Base-by-base conservation (phyloP, 2,888 invertebrate species). In the Sinopyrophorus schimmeli region DNA sequence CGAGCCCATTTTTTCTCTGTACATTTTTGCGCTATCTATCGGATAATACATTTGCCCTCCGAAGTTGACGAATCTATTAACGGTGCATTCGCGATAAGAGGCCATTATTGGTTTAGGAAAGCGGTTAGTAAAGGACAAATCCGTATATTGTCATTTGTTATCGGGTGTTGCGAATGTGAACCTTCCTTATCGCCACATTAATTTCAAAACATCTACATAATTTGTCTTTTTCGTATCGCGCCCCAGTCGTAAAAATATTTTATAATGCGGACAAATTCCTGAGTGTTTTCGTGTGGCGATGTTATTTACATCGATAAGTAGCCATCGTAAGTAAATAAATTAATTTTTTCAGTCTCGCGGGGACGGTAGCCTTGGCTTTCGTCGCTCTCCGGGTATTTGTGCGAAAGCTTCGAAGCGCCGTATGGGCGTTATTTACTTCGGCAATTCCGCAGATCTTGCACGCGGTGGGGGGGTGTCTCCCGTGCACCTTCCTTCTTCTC, bases 191-290 rank as follows among this genome's bases (percentile, higher is more conserved):
- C 40, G 31, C 28, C 38, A 42, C 37, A 39, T 11, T 47, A 51
- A 51, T 47, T 47, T 51, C 47, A 43, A 47, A 49, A 49, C 44
- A 43, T 49, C 43, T 44, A 43, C 38, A 42, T 48, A 37, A 37
- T 32, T 23, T 48, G 21, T 41, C 34, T 21, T 40, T 43, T 43
- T 38, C 43, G 43, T 39, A 31, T n/a, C n/a, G n/a, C n/a, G n/a
- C n/a, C n/a, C 41, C 43, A 43, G 43, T 49, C 43, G 30, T 43
- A 43, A 49, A 49, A 49, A 27, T 18, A 49, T 43, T 43, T 43
- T 41, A 38, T 38, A 31, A 26, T 18, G 11, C 32, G 27, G 9
- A 28, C 23, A 23, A 35, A 35, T n/a, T n/a, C n/a, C n/a, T n/a
- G n/a, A n/a, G n/a, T n/a, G n/a, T n/a, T n/a, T n/a, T n/a, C n/a